phyloP scores from a whole-genome alignment of 2,797 vertebrate genomes.

The Tokudaia tokunoshimensis region DNA sequence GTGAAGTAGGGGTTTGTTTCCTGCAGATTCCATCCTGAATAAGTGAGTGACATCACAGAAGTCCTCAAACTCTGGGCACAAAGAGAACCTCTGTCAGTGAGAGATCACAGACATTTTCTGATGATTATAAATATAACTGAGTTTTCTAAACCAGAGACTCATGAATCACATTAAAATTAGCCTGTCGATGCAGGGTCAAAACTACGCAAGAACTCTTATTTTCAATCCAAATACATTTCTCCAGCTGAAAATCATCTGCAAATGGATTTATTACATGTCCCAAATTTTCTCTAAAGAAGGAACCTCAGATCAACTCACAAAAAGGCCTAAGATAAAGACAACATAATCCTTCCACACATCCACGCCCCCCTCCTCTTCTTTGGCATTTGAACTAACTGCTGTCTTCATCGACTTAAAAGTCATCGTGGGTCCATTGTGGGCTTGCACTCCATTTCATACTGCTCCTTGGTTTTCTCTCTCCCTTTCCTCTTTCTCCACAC shows the following conservation, averaged over 20 bases:
- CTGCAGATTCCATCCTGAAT: constrained; percentile 74
- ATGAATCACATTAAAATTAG: constrained; percentile 78
- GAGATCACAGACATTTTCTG: constrained; percentile 77
- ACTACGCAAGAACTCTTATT: constrained; percentile 55
- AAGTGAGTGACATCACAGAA: constrained; percentile 79
- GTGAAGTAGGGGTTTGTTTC: constrained; percentile 78
- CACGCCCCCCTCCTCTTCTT: too few relatives aligned
- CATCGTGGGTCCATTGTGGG: neutral
- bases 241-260: constrained; percentile 55
- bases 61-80: constrained; percentile 66
- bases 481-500: neutral
- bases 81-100: constrained; percentile 79
- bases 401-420: neutral
- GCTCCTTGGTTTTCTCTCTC: neutral
- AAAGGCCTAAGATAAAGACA: neutral
- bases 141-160: constrained; percentile 66
- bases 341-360: neutral
- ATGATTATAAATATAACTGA: constrained; percentile 78
- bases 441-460: accelerated
- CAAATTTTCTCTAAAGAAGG: constrained; percentile 30
- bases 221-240: constrained; percentile 72
- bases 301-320: constrained; percentile 2
- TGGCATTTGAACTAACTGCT: neutral
- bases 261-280: constrained; percentile 39
- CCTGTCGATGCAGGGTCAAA: constrained; percentile 71